Evolutionary conservation across 1,140 invertebrate species (phyloP), one percentile per base, ranked within the genome.

Genomic region (Euwallacea similis): DNA sequence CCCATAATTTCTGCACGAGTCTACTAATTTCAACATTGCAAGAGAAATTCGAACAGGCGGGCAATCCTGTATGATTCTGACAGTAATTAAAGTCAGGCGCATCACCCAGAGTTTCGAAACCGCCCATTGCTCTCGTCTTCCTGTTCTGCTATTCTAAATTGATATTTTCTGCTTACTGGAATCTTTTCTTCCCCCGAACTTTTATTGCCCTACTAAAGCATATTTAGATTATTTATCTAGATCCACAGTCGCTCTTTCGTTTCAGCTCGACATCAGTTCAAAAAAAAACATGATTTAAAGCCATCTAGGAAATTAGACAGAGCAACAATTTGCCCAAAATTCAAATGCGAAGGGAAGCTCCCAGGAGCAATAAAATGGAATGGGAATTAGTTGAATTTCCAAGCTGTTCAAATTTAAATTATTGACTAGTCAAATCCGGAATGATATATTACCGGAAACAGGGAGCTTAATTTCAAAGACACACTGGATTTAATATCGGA

Each of bases 381-480:
- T 13, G 46, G 46, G 46, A 50, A 50, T 50, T 50, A 50, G 46
- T 50, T 50, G 46, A 50, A 50, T 50, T 50, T 50, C 46, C 46
- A 50, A 50, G 46, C 46, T 50, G 46, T 50, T 50, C 21, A 47
- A 64, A 50, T 61, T 41, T 64, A 47, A 64, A 64, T 64, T 64
- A 64, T 64, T 64, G 61, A 64, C 61, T 64, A 64, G 15, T 21
- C 10, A 16, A 47, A 64, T 64, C 61, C 43, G 46, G 61, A 50
- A 64, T 64, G 61, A 50, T 64, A 46, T 33, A 64, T 64, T 47
- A 21, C 43, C 13, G 44, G 46, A 64, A 64, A 64, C 21, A 64
- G 11, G 43, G 44, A 44, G 42, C 43, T 64, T 64, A 64, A 64
- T 64, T 64, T 64, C 61, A 46, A 64, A 64, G 61, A 50, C 61